Evolutionary conservation across 2,888 invertebrate genomes (phyloP), one percentile per base, ranked within the genome.

Genomic region (Drosophila hamatofila): DNA sequence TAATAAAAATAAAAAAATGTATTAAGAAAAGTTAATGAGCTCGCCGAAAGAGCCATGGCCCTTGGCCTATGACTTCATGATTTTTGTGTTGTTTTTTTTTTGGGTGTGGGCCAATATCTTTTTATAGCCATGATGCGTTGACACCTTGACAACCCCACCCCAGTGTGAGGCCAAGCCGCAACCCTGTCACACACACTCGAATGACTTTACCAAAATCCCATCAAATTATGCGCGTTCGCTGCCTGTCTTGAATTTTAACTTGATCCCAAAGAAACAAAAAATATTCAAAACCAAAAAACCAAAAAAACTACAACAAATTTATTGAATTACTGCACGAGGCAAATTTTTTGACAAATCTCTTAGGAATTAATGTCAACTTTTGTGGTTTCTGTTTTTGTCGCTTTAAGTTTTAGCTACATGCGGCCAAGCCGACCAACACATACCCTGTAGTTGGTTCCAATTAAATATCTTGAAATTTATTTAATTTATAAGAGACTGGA

Each of bases 201-300:
- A 83, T 88, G 89, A 89, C 85, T 81, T 83, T 76, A 87, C 82
- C 81, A 57, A 80, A 80, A 89, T 83, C 82, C 89, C 85, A 89
- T 87, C 89, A 87, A 87, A 84, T 81, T 87, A 89, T 87, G 88
- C 85, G 82, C 73, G 57, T 78, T 72, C 48, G 75, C 89, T 87
- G 83, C 85, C 83, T 74, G 83, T 84, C 87, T 84, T 84, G 83
- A 84, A 78, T 81, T 64, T 78, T 62, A 81, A 78, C 48, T 62
- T 75, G 64, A 49, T 27, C 41, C 74, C 39, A 35, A 37, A 41
- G 27, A 23, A 44, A 44, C 42, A 21, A 18, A 4, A 46, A 42
- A 23, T 25, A 54, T 39, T 54, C 54, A 23, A 41, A 27, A 1
- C 23, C 39, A 39, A 39, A 52, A 46, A 35, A 23, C 44, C 21